Evolutionary conservation across 2,113 vertebrate species (phyloP), one percentile per base, ranked within the genome.

Genomic region (Mohoua ochrocephala): DNA sequence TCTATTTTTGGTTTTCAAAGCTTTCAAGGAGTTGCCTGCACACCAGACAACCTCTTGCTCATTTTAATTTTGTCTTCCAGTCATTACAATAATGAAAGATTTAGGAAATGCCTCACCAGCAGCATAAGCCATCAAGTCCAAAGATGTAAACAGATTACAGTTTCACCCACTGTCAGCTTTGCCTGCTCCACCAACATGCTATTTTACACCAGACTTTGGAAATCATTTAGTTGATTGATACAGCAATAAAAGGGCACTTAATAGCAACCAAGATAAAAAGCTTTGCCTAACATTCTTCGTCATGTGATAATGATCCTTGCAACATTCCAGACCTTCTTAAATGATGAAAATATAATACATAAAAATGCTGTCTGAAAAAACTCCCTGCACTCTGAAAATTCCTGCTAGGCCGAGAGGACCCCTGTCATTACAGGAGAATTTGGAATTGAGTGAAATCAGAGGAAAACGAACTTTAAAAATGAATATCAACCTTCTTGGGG

Each of bases 221-320:
- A 97, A 97, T 96, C 31, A 96, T 97, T 97, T 95, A 91, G 68
- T 96, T 98, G 98, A 97, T 97, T 97, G 96, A 97, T 97, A 93
- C 16, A 96, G 95, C 95, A 97, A 94, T 98, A 97, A 98, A 97
- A 96, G 92, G 79, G 73, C 92, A 94, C 95, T 96, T 97, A 95
- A 95, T 93, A 97, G 77, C 93, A 97, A 87, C 76, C 52, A 81
- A 97, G 95, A 98, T 97, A 91, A 96, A 98, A 96, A 96, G 73
- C 96, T 97, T 95, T 92, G 75, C 93, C 96, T 95, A 96, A 97
- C 30, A 6, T 78, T 84, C 76, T 94, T 96, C 7, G 11, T 92
- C 53, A 50, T 77, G 95, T 89, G 91, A 94, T 96, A 84, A 97
- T 91, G 74, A 95, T 97, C 89, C 84, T 92, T 24, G 53, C 70